phyloP scores from a whole-genome alignment of 2,888 invertebrate genomes.

The Rotaria macrura region DNA sequence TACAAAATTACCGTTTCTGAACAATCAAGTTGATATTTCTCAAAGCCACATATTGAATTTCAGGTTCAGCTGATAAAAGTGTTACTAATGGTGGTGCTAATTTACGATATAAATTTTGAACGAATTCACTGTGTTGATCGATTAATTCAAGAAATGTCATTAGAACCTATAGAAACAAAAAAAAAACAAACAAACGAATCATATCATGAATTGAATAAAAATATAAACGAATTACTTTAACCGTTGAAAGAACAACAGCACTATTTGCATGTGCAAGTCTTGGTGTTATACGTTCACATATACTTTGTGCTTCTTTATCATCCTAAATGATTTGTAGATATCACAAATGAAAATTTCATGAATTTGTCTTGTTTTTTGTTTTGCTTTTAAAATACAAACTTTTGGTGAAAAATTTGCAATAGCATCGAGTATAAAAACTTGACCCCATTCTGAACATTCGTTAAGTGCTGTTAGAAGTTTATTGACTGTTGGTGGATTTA shows the following conservation, averaged over 20 bases:
- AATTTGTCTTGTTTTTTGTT: conserved; percentile 51
- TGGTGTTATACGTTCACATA: conserved; percentile 87
- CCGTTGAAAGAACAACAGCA: conserved; percentile 92
- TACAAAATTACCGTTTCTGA: conserved; percentile 63
- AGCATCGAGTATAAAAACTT: conserved; percentile 94
- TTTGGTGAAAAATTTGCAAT: conserved; percentile 89
- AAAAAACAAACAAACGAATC: neutral
- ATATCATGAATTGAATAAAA: neutral
- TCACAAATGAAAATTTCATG: conserved; percentile 57
- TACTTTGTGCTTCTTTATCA: conserved; percentile 53
- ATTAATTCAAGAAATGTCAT: conserved; percentile 98
- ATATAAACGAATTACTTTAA: conserved; percentile 59
- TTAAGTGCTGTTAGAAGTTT: conserved; percentile 92
- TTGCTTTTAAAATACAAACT: conserved; percentile 73
- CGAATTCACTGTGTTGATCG: conserved; percentile 80
- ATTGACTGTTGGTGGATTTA: conserved; percentile 94
- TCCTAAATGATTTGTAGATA: neutral
- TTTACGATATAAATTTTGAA: conserved; percentile 82
- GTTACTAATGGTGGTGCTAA: conserved; percentile 97
- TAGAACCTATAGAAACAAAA: conserved; percentile 53
- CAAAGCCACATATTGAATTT: conserved; percentile 95
- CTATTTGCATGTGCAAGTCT: conserved; percentile 95
- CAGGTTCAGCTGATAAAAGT: conserved; percentile 88
- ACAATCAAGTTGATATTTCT: conserved; percentile 97
- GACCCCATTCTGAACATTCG: conserved; percentile 98